These are phyloP conservation scores for Caenorhabditis virilis DNA, from an alignment of 2,888 invertebrate genomes.

Conservation along the genomic window DNA sequence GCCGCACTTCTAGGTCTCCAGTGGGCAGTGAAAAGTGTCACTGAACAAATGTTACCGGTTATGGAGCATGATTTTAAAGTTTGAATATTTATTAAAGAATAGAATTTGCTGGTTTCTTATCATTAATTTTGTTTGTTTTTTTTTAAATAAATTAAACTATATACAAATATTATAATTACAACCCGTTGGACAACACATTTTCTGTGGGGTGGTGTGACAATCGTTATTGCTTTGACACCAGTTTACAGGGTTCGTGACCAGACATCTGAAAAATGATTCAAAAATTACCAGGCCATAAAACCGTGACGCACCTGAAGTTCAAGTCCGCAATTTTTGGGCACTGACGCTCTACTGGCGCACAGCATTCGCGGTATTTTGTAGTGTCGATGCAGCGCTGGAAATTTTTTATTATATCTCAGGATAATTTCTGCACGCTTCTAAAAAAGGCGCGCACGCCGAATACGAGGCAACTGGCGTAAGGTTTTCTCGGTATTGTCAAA, in stretches of 20 bases:
- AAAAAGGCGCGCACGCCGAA: too few relatives aligned
- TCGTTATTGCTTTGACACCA: conserved; percentile 28
- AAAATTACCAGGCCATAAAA: not conserved
- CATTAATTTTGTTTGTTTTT: conserved; percentile 2
- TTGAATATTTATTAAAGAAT: conserved; percentile 6
- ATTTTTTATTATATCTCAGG: too few relatives aligned
- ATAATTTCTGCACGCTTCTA: too few relatives aligned
- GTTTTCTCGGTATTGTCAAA: too few relatives aligned
- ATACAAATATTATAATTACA: conserved; percentile 40
- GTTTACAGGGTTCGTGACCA: conserved; percentile 17
- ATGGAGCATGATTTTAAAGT: conserved; percentile 48
- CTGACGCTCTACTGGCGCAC: conserved; percentile 18
- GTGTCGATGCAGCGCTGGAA: conserved; percentile 35
- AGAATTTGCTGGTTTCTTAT: too few relatives aligned
- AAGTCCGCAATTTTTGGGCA: conserved; percentile 22
- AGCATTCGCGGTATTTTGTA: conserved; percentile 31
- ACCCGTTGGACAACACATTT: conserved; percentile 30
- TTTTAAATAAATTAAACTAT: not conserved
- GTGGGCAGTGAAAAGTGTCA: conserved; percentile 32
- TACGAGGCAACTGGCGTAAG: too few relatives aligned
- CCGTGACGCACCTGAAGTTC: conserved; percentile 10
- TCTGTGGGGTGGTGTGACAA: conserved; percentile 26
- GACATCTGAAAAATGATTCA: conserved; percentile 8
- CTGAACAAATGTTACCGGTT: conserved; percentile 51
- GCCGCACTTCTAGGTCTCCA: conserved; percentile 21